Conservation (phyloP, 1,140 invertebrate genomes). For the Bombyx mori region ASM3026992v2 NC_085115.1:991001-991500, state of each 20-base stretch:
- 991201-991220: constrained; percentile 66
- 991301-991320: constrained; percentile 68
- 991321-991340: constrained; percentile 76
- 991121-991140: no score
- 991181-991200: neutral
- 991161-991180: no score
- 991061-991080: no score
- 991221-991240: constrained; percentile 72
- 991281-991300: constrained; percentile 75
- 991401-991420: constrained; percentile 74
- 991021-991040: no score
- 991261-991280: constrained; percentile 78
- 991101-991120: no score
- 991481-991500: no score
- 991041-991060: no score
- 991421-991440: constrained; percentile 70
- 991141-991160: no score
- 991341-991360: constrained; percentile 81
- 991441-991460: constrained; percentile 33
- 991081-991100: no score
- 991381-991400: constrained; percentile 84
- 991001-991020: no score
- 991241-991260: constrained; percentile 76
- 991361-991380: constrained; percentile 77
- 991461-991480: no score